Conservation (phyloP, 2,888 invertebrate genomes). For the Trachelus troglodyta region DNA sequence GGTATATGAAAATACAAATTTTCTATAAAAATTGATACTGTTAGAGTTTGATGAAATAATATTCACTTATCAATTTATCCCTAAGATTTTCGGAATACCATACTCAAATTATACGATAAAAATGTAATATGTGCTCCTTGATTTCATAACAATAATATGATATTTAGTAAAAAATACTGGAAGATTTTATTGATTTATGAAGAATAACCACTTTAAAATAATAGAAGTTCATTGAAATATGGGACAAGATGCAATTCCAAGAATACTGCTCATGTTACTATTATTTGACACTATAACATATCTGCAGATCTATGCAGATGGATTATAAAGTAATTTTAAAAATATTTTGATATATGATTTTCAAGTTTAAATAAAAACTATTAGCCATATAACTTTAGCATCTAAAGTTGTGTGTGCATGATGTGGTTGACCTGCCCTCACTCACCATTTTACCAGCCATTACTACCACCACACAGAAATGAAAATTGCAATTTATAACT, state of each 20-base stretch:
- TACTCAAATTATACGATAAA: not conserved
- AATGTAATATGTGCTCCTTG: not conserved
- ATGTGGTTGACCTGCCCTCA: slow-evolving; percentile 56
- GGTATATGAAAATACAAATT: not conserved
- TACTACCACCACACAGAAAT: slow-evolving; percentile 49
- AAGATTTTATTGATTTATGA: not conserved
- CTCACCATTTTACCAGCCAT: slow-evolving; percentile 52
- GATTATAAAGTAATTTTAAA: not conserved
- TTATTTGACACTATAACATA: not conserved
- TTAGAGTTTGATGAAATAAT: not conserved
- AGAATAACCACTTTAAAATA: not conserved
- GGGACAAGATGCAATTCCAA: not conserved
- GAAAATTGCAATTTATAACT: slow-evolving; percentile 15
- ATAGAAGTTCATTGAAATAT: not conserved
- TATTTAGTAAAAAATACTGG: not conserved
- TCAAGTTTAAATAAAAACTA: not conserved
- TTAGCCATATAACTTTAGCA: slow-evolving; percentile 26
- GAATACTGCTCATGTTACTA: not conserved
- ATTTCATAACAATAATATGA: not conserved
- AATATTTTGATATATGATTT: not conserved
- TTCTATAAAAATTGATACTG: not conserved
- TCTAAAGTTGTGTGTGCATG: slow-evolving; percentile 32
- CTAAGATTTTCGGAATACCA: not conserved
- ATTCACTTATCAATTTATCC: not conserved
- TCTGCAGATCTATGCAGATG: not conserved